phyloP scores from a whole-genome alignment of 53 echinoderm and acorn worm species.

The Holothuria scabra region DNA sequence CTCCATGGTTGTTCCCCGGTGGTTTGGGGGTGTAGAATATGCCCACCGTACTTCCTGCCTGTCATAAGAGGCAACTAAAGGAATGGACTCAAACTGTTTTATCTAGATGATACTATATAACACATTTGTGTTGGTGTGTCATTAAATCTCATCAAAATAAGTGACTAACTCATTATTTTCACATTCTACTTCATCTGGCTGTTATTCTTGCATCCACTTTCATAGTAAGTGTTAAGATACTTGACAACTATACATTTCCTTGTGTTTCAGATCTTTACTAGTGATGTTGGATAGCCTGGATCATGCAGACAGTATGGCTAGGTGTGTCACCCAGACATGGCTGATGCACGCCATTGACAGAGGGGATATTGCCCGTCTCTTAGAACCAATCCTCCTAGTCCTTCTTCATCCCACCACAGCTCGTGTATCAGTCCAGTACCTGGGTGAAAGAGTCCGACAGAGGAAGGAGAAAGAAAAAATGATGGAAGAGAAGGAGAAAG shows the following conservation, averaged over 20 bases:
- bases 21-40: no score
- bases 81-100: no score
- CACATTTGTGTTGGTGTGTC: no score
- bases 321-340: constrained; percentile 90
- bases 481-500: constrained; percentile 54
- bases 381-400: constrained; percentile 94
- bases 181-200: no score
- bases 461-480: constrained; percentile 66
- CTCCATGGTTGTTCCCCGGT: no score
- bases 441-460: constrained; percentile 66
- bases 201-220: no score
- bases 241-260: not conserved
- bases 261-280: constrained; percentile 73
- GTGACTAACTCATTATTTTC: no score
- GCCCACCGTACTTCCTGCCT: no score
- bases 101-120: no score
- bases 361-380: constrained; percentile 91
- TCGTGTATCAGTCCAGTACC: constrained; percentile 92
- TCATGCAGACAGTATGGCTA: constrained; percentile 88
- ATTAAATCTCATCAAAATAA: no score
- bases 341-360: constrained; percentile 93
- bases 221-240: no score
- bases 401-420: constrained; percentile 93
- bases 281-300: constrained; percentile 94
- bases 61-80: no score